Percentiles rank a stretch among this genome's conserved stretches.
phyloP scores from a whole-genome alignment of 2,113 vertebrate genomes.

The Nerophis ophidion region DNA sequence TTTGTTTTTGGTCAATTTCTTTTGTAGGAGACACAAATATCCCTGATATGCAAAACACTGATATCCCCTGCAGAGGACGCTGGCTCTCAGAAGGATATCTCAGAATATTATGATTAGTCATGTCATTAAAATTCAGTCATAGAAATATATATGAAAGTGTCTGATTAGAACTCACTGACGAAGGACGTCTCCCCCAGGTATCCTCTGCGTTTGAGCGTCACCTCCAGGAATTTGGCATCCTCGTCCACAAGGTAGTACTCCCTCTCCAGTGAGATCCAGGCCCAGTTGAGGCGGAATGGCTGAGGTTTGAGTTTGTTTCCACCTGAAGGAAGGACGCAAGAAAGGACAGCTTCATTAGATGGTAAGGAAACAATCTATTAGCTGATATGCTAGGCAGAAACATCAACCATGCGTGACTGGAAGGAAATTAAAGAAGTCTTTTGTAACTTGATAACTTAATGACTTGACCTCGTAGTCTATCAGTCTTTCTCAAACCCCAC shows the following conservation, averaged over 20 bases:
- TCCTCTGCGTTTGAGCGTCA: constrained; percentile 75
- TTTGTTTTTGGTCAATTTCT: no score
- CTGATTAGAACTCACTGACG: constrained; percentile 72
- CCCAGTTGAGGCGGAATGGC: constrained; percentile 79
- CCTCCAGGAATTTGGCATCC: constrained; percentile 76
- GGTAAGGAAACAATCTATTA: constrained; percentile 16
- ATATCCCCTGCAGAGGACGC: no score
- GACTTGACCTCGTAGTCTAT: constrained; percentile 26
- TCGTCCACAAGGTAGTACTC: constrained; percentile 78
- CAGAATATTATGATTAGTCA: no score
- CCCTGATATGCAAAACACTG: no score
- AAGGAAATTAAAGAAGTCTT: constrained; percentile 35
- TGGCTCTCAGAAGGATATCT: no score
- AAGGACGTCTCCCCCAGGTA: constrained; percentile 81
- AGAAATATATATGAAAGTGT: neutral
- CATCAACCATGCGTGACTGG: constrained; percentile 18
- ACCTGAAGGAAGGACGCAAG: constrained; percentile 53
- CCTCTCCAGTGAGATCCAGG: constrained; percentile 83
- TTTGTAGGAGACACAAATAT: no score
- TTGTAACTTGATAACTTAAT: constrained; percentile 53
- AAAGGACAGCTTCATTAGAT: constrained; percentile 12
- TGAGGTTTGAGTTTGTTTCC: constrained; percentile 77
- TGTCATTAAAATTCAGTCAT: no score
- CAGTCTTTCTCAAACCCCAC: neutral
- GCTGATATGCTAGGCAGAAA: constrained; percentile 36